Percentiles rank a stretch among this genome's conserved stretches.
Conservation (phyloP, 1,140 invertebrate genomes). For the Drosophila santomea region DNA sequence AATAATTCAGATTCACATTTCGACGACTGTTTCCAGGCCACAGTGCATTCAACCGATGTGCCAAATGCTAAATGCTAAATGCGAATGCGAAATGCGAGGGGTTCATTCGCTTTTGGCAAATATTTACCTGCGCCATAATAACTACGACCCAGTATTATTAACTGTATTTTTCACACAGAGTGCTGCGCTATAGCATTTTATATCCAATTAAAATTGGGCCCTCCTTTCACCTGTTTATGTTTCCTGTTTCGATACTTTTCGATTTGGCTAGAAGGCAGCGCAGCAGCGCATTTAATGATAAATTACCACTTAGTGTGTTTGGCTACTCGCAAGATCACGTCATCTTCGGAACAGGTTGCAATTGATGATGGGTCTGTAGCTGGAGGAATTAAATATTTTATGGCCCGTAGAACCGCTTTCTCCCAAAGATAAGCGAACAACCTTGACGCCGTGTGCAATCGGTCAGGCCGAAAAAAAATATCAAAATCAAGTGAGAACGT, state of each 20-base stretch:
- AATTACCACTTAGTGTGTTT: conserved; percentile 61
- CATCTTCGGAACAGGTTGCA: conserved; percentile 53
- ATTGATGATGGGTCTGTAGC: conserved; percentile 27
- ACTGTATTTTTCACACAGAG: conserved; percentile 18
- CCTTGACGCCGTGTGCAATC: conserved; percentile 70
- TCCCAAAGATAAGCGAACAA: conserved; percentile 31
- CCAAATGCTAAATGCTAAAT: conserved; percentile 25
- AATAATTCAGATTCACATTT: conserved; percentile 65
- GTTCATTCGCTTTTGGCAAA: conserved; percentile 75
- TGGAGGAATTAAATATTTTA: conserved; percentile 30
- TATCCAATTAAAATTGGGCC: conserved; percentile 21
- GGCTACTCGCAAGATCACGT: conserved; percentile 59
- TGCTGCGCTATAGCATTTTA: conserved; percentile 1
- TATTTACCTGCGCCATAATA: conserved; percentile 69
- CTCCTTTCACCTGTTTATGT: conserved; percentile 63
- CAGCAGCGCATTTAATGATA: conserved; percentile 56
- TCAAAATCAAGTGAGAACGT: not conserved
- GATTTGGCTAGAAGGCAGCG: not conserved
- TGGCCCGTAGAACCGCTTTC: conserved; percentile 38
- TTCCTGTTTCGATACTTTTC: conserved; percentile 61
- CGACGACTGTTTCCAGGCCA: conserved; percentile 47
- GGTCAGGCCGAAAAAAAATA: conserved; percentile 50
- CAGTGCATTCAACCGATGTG: conserved; percentile 76
- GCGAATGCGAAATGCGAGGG: conserved; percentile 25
- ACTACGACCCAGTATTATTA: conserved; percentile 66